phyloP scores from a whole-genome alignment of 2,797 vertebrate species.

The Galagoides demidoff region DNA sequence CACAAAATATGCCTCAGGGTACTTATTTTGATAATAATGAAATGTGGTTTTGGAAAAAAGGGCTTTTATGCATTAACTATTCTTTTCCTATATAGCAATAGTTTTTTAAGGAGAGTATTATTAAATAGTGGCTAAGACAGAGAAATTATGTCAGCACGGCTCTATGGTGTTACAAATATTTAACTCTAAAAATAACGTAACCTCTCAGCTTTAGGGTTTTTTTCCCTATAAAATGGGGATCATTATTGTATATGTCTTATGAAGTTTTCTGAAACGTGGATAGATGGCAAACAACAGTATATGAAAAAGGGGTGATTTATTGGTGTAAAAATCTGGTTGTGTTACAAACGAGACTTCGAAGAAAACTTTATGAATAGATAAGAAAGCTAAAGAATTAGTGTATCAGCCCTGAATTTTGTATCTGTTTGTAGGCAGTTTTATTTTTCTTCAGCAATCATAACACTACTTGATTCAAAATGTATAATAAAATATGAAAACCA shows the following conservation, averaged over 20 bases:
- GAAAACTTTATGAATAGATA: neutral
- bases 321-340: neutral
- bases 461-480: neutral
- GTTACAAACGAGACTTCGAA: neutral
- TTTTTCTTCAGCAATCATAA: neutral
- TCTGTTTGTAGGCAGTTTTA: neutral
- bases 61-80: neutral
- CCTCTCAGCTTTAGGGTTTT: neutral
- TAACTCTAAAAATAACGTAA: neutral
- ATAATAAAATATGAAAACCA: slow-evolving; percentile 32
- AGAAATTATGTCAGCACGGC: neutral
- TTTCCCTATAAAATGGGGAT: neutral
- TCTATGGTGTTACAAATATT: neutral
- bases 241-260: neutral
- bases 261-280: neutral
- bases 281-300: neutral
- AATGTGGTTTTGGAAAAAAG: neutral
- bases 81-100: neutral
- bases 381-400: neutral
- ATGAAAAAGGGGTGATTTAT: neutral
- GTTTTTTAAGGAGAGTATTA: neutral
- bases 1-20: neutral
- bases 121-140: neutral
- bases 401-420: neutral
- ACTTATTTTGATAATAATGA: neutral